These are phyloP conservation scores for Zingel zingel DNA, from an alignment of 2,113 vertebrate species.

Conservation along the genomic window DNA sequence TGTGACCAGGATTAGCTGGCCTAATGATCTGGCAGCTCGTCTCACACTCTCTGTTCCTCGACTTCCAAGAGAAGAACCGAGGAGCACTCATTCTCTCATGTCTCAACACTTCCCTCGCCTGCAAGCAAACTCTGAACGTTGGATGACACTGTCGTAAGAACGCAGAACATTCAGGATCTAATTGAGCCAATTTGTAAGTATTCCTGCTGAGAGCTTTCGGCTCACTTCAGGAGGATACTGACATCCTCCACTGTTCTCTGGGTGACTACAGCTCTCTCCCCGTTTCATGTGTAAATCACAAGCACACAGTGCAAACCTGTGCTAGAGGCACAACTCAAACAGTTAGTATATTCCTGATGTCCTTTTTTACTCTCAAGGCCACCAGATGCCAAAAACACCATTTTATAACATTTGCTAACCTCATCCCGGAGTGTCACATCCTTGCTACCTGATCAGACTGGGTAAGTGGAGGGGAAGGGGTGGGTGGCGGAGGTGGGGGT, in stretches of 20 bases:
- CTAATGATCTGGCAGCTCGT: slow-evolving; percentile 81
- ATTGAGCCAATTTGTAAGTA: slow-evolving; percentile 76
- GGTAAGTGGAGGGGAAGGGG: slow-evolving; percentile 54
- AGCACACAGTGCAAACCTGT: slow-evolving; percentile 14
- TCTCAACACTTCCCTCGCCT: slow-evolving; percentile 56
- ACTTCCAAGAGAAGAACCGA: slow-evolving; percentile 59
- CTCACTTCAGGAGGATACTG: slow-evolving; percentile 40
- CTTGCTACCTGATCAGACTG: slow-evolving; percentile 69
- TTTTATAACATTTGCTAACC: slow-evolving; percentile 72
- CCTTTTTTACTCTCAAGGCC: slow-evolving; percentile 60
- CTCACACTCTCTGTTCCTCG: slow-evolving; percentile 48
- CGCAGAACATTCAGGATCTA: slow-evolving; percentile 56
- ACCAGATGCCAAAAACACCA: slow-evolving; percentile 58
- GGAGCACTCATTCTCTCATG: slow-evolving; percentile 34
- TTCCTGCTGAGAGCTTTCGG: slow-evolving; percentile 56
- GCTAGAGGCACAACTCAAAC: slow-evolving; percentile 24
- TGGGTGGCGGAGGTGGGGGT: slow-evolving; percentile 52
- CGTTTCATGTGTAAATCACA: slow-evolving; percentile 48
- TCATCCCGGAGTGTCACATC: slow-evolving; percentile 67
- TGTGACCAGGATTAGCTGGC: slow-evolving; percentile 81
- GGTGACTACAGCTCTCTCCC: slow-evolving; percentile 24
- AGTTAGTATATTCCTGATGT: slow-evolving; percentile 52
- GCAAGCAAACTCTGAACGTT: slow-evolving; percentile 59
- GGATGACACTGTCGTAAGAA: slow-evolving; percentile 40
- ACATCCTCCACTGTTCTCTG: slow-evolving; percentile 46